Percentiles rank a stretch among this genome's conserved stretches.
Evolutionary conservation across 2,888 invertebrate genomes (phyloP).

Genomic region (Pristionchus arcanus): DNA sequence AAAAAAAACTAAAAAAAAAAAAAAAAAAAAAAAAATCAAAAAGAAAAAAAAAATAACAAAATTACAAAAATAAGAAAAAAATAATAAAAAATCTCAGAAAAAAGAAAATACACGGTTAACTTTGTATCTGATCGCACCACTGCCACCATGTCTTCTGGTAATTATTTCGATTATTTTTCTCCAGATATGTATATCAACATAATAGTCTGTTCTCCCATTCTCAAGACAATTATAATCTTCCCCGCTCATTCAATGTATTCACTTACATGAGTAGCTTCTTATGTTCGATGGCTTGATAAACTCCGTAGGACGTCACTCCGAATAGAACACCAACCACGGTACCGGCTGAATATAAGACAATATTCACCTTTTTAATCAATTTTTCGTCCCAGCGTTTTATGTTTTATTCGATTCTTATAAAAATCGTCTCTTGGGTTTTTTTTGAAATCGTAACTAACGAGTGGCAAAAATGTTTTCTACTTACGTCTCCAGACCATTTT

Average conservation of each 20-base stretch:
- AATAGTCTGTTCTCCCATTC: too few relatives aligned
- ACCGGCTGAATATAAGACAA: slow-evolving; percentile 64
- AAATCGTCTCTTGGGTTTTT: not conserved
- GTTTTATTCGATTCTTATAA: not conserved
- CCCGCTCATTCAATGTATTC: not conserved
- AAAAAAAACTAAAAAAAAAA: too few relatives aligned
- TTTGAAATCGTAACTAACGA: not conserved
- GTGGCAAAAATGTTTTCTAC: slow-evolving; percentile 54
- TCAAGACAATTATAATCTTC: too few relatives aligned
- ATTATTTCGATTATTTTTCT: too few relatives aligned
- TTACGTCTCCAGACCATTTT: slow-evolving; percentile 77
- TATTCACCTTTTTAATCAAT: not conserved
- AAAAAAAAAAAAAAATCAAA: too few relatives aligned
- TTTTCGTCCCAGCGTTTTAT: not conserved
- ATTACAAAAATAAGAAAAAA: too few relatives aligned
- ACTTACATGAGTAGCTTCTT: slow-evolving; percentile 49
- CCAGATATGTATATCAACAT: too few relatives aligned
- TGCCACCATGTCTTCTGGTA: too few relatives aligned
- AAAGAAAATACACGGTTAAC: too few relatives aligned
- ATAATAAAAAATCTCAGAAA: too few relatives aligned
- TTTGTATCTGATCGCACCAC: too few relatives aligned
- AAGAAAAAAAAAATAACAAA: too few relatives aligned
- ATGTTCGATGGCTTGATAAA: slow-evolving; percentile 63
- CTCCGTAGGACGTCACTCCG: slow-evolving; percentile 68
- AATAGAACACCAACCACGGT: slow-evolving; percentile 65